Evolutionary conservation across 2,797 vertebrate species (phyloP).

Genomic region (Propithecus deckenii): DNA sequence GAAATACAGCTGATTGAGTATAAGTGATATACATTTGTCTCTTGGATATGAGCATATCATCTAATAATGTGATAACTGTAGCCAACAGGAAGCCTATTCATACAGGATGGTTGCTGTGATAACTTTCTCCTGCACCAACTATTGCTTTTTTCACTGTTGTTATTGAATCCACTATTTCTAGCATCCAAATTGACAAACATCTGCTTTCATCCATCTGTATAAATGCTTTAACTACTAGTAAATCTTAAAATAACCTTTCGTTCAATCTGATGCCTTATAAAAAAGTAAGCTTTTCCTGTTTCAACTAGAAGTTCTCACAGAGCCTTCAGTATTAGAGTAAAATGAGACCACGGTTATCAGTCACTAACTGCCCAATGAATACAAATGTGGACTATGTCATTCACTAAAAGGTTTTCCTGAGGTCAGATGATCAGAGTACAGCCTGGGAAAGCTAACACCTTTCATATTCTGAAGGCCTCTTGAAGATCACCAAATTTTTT

Average conservation of each 20-base stretch:
- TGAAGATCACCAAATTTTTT: background rate
- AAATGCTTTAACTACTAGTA: background rate
- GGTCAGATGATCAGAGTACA: background rate
- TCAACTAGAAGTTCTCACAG: background rate
- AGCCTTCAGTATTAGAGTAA: background rate
- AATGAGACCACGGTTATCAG: background rate
- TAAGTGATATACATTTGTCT: background rate
- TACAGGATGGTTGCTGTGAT: background rate
- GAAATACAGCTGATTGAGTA: background rate
- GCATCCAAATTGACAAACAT: background rate
- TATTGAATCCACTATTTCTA: background rate
- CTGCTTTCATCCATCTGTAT: background rate
- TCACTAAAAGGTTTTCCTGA: background rate
- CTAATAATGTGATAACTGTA: background rate
- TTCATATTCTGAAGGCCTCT: background rate
- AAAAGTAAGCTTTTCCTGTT: conserved; percentile 13
- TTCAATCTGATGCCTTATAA: background rate
- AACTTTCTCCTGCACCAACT: background rate
- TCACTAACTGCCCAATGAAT: background rate
- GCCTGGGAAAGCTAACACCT: background rate
- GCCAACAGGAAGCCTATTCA: background rate
- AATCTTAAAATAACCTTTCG: conserved; percentile 20
- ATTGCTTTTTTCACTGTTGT: background rate
- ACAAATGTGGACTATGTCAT: background rate
- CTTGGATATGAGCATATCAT: background rate